Evolutionary conservation across 2,888 invertebrate genomes (phyloP), one percentile per base, ranked within the genome.

Genomic region (Malachius bipustulatus): DNA sequence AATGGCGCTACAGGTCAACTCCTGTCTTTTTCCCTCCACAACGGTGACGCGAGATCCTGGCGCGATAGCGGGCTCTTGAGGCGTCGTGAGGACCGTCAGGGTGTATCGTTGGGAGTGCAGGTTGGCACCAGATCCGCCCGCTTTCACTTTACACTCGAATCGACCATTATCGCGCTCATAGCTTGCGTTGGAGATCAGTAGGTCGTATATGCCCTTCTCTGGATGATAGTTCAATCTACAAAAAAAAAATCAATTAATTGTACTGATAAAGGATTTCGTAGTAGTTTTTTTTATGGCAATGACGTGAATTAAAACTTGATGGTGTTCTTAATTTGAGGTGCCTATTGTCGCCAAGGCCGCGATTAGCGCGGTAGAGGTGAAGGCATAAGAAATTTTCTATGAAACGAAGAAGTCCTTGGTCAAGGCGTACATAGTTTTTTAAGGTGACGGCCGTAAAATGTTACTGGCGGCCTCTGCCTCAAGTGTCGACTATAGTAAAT

Each of bases 81-180:
- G 91, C 33, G 79, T 75, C 24, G 88, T 82, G 38, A 91, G 71
- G 37, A 91, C 89, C 16, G 89, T 89, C 50, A 91, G 70, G 45
- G 77, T 74, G 57, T 87, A 80, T 40, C 77, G 76, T 63, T 89
- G 85, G 46, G 82, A 78, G 66, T 88, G 87, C 49, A 88, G 70
- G 60, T 82, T 82, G 42, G 75, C 73, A 28, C 88, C 88, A 14
- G 84, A 84, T 45, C 82, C 88, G 50, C 73, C 80, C 42, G 77
- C 87, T 68, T 80, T 87, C 54, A 82, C 79, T 51, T 81, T 80
- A 64, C 91, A 94, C 66, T 87, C 89, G 68, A 89, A 93, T 53
- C 79, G 76, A 35, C 89, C 91, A 63, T 90, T 90, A 68, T 89
- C 91, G 12, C 84, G 72, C 57, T 81, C 85, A 66, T 90, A 93